Base-by-base conservation (phyloP, 2,797 vertebrate genomes). In the Coracias cyanogaster region DNA sequence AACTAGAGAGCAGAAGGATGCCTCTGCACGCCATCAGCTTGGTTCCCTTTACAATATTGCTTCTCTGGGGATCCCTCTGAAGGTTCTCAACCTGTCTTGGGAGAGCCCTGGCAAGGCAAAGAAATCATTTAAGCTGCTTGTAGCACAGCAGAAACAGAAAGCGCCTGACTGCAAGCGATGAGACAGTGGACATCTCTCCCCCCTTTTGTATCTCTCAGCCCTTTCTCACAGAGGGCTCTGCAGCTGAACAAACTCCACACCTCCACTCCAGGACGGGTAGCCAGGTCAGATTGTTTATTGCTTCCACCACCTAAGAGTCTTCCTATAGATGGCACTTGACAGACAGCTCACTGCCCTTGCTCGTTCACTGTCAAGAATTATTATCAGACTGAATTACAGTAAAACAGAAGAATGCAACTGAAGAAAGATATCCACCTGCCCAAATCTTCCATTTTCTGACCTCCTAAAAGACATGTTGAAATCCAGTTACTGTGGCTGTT, bases 131-230 rank as follows among this genome's bases (percentile, higher is more conserved):
- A 5, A 51, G 37, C 49, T 37, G 65, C 49, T 41, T 31, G 67
- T 9, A 37, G 29, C 41, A 35, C 2, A 70, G 81, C 31, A 39
- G 39, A 46, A 6, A 39, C 4, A 15, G 31, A 21, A 12, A 64
- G 57, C 1, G 5, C 1, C 1, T 1, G 48, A 69, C 0, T 37
- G 25, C 62, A 82, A 31, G 7, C 43, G 37, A 7, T 4, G 8
- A 49, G n/a, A 70, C 31, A 37, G 12, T 3, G 29, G 33, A 21
- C 31, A 83, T 26, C 37, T 7, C 9, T 9, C 2, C 10, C n/a
- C 24, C 7, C 1, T 2, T 2, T 19, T 46, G 31, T 7, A 8
- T 19, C 24, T 55, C 71, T 57, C 55, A 66, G 65, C 28, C 57
- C 48, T 26, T 35, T 46, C 61, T 72, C 35, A 51, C 17, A 8